Conservation (phyloP, 2,113 vertebrate species). For the Ictalurus punctatus region DNA sequence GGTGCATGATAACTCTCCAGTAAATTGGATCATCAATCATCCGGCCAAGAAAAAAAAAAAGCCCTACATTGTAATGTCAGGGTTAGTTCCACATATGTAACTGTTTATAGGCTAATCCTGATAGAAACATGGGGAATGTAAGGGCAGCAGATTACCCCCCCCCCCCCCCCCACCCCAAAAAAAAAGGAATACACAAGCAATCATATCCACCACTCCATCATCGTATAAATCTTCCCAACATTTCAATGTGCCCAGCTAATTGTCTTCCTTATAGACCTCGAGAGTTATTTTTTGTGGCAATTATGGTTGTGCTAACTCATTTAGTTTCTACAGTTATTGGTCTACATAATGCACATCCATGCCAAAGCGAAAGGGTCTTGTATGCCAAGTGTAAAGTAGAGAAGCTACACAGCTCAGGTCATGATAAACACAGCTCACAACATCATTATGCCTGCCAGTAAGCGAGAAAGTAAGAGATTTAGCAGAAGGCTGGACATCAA, state of each 20-base stretch:
- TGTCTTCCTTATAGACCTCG: conserved; percentile 47
- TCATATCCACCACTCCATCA: conserved; percentile 47
- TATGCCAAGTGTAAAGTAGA: conserved; percentile 13
- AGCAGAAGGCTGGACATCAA: conserved; percentile 47
- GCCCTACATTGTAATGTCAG: conserved; percentile 62
- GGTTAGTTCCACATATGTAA: conserved; percentile 70
- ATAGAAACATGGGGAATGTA: conserved; percentile 54
- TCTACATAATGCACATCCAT: conserved; percentile 8
- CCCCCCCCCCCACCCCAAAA: neutral
- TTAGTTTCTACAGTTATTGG: conserved; percentile 33
- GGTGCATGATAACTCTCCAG: conserved; percentile 66
- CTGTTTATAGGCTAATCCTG: conserved; percentile 71
- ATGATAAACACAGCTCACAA: conserved; percentile 24
- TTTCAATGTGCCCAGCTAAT: conserved; percentile 48
- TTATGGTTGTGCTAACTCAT: conserved; percentile 7
- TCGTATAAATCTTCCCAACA: conserved; percentile 40
- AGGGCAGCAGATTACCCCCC: conserved; percentile 53
- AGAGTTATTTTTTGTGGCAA: neutral
- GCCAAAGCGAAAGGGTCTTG: conserved; percentile 14
- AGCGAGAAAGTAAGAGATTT: conserved; percentile 11
- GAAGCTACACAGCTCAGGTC: conserved; percentile 4
- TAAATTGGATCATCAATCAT: conserved; percentile 80
- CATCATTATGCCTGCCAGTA: conserved; percentile 29
- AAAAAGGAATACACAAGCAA: conserved; percentile 40
- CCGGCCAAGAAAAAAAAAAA: conserved; percentile 59